Percentiles rank a stretch among this genome's conserved stretches.
These are phyloP conservation scores for Sylvilagus floridanus DNA, from an alignment of 2,797 vertebrate species.

Conservation along the genomic window DNA sequence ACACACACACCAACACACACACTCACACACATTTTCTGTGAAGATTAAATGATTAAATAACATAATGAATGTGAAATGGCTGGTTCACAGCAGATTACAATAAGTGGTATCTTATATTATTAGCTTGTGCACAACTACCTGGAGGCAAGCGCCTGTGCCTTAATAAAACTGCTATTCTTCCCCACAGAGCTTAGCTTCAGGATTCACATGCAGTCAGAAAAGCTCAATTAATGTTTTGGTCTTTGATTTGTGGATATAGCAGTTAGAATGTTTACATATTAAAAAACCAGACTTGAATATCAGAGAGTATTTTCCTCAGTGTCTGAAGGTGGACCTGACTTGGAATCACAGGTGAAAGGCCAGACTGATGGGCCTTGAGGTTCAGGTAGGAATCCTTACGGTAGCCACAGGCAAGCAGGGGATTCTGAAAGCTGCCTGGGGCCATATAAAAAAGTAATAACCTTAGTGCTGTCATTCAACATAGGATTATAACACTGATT, in stretches of 20 bases:
- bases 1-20: background rate
- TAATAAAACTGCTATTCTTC: background rate
- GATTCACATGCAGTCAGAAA: background rate
- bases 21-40: background rate
- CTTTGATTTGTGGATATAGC: background rate
- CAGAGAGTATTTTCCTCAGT: background rate
- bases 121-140: background rate
- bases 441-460: background rate
- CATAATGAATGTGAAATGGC: background rate
- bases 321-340: background rate
- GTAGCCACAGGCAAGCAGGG: background rate
- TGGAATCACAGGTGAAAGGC: conserved; percentile 19
- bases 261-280: background rate
- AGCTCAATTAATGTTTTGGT: background rate
- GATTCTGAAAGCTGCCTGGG: background rate
- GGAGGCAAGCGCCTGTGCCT: background rate
- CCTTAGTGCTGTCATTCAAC: background rate
- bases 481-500: background rate
- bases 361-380: background rate
- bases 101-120: background rate
- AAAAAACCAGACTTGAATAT: background rate
- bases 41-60: conserved; percentile 33
- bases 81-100: background rate
- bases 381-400: background rate
- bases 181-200: background rate